Percentiles rank a stretch among this genome's conserved stretches.
phyloP scores from a whole-genome alignment of 2,888 invertebrate species.

The Apamea epomidion region DNA sequence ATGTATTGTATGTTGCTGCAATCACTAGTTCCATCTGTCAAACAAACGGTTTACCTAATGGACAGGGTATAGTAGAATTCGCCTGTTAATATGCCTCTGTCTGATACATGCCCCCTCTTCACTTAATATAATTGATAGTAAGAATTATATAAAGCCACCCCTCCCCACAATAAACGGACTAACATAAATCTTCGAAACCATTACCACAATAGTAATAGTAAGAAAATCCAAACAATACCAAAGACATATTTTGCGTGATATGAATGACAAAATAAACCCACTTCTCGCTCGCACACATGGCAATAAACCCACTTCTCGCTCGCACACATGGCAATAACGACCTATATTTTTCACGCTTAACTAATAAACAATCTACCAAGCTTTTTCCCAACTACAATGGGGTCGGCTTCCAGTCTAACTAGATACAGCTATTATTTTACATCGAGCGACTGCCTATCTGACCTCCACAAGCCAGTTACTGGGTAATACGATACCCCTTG shows the following conservation, averaged over 20 bases:
- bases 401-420: not conserved
- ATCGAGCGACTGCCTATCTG: not conserved
- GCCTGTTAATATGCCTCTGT: not conserved
- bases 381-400: not conserved
- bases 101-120: slow-evolving; percentile 18
- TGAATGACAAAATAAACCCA: slow-evolving; percentile 44
- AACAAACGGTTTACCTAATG: too few relatives aligned
- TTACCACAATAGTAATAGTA: slow-evolving; percentile 22
- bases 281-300: slow-evolving; percentile 43
- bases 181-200: slow-evolving; percentile 50
- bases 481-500: not conserved
- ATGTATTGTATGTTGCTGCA: too few relatives aligned
- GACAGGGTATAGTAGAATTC: not conserved
- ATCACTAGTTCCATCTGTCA: too few relatives aligned
- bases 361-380: not conserved
- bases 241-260: slow-evolving; percentile 45
- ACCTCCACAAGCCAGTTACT: not conserved
- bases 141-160: slow-evolving; percentile 42
- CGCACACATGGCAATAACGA: slow-evolving; percentile 47
- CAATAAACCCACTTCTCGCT: slow-evolving; percentile 30
- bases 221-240: slow-evolving; percentile 34
- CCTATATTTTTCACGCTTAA: slow-evolving; percentile 25
- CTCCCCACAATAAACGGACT: slow-evolving; percentile 38
- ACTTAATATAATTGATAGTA: slow-evolving; percentile 48
- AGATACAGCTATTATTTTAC: not conserved